Percentiles rank a stretch among this genome's conserved stretches.
Conservation (phyloP, 2,797 vertebrate species). For the Dipus sagitta region DNA sequence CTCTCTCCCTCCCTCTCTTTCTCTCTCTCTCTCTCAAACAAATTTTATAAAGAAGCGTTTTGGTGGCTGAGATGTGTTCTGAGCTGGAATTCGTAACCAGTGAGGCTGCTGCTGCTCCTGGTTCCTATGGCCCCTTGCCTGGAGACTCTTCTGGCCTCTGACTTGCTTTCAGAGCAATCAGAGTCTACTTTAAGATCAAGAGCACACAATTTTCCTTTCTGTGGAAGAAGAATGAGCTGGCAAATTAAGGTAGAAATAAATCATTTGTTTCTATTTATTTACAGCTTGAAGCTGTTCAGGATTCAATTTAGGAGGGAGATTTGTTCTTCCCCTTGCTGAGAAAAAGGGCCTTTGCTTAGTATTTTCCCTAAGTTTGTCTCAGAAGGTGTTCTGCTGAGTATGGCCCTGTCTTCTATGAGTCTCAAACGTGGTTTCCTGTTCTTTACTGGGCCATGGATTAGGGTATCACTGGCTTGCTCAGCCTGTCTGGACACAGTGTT, state of each 20-base stretch:
- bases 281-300: slow-evolving; percentile 1
- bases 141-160: slow-evolving; percentile 10
- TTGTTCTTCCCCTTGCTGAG: background rate
- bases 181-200: slow-evolving; percentile 62
- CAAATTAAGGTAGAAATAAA: slow-evolving; percentile 69
- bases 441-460: background rate
- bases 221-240: slow-evolving; percentile 69
- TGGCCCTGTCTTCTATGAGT: background rate
- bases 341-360: background rate
- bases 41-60: slow-evolving; percentile 19
- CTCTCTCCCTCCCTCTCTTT: too few relatives aligned
- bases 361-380: slow-evolving; percentile 34
- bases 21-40: too few relatives aligned
- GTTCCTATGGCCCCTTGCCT: background rate
- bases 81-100: background rate
- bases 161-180: slow-evolving; percentile 50
- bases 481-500: background rate
- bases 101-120: background rate
- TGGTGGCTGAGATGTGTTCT: background rate
- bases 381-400: slow-evolving; percentile 4
- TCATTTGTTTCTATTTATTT: slow-evolving; percentile 68
- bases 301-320: slow-evolving; percentile 22
- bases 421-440: background rate
- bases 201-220: slow-evolving; percentile 60
- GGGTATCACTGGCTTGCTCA: background rate